Evolutionary conservation across 2,888 invertebrate genomes (phyloP), one percentile per base, ranked within the genome.

Genomic region (Sphecodes monilicornis): DNA sequence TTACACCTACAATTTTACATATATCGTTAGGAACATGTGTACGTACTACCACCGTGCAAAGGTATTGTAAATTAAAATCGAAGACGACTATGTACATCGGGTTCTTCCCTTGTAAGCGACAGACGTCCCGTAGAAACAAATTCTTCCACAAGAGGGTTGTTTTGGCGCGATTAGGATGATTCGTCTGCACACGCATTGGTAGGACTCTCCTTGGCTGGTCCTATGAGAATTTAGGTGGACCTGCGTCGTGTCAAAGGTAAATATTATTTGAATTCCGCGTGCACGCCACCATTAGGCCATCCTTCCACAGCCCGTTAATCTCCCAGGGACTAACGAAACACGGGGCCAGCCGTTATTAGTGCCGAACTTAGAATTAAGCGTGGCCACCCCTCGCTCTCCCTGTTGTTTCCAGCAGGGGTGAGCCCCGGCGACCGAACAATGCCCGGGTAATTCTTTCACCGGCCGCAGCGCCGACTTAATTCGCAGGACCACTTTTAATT

Each of bases 251-350:
- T 86, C 88, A 84, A 89, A 90, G 89, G 90, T 90, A 91, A 92
- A 92, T 91, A 90, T 90, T 89, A 90, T 91, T 90, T 79, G 88
- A 90, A 92, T 92, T 89, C 87, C 75, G 85, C 76, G 84, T 85
- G 86, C 84, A 76, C 85, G 75, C 79, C 80, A 71, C 81, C 88
- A 88, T 91, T 89, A 88, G 83, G 81, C 76, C 81, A 78, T 72
- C 82, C 84, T 76, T 85, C 76, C 86, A 71, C 87, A 73, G 75
- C 82, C 80, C 84, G 89, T 86, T 91, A 90, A 91, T 90, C 91
- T 90, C 86, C 83, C 83, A 70, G 87, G 90, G 89, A 79, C 82
- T 89, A 90, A 87, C 88, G 86, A 90, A 91, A 91, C 88, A 90
- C 85, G 76, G 86, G 88, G 74, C 79, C 54, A 71, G 60, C 80